phyloP scores from a whole-genome alignment of 2,113 vertebrate species.

The Malurus cyaneus region DNA sequence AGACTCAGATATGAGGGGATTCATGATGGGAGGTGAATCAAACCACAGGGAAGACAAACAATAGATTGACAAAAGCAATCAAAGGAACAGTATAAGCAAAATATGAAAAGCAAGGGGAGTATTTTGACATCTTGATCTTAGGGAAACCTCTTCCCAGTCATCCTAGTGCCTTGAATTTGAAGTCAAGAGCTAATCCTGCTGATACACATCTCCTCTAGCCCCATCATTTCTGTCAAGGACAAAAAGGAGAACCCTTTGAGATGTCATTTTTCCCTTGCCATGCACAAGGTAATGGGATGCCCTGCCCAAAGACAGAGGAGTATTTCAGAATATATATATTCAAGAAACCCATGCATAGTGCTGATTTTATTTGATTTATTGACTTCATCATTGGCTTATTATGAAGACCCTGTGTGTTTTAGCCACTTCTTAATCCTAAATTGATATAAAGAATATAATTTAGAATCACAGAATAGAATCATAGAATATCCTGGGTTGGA shows the following conservation, averaged over 20 bases:
- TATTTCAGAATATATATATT: neutral
- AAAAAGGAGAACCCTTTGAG: neutral
- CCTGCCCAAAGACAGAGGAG: neutral
- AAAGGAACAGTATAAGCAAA: neutral
- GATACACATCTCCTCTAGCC: neutral
- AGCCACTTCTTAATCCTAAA: neutral
- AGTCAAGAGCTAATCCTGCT: neutral
- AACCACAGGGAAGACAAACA: neutral
- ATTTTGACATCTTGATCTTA: neutral
- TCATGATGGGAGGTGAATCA: conserved; percentile 2
- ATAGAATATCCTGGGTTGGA: no score
- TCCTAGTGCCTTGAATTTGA: neutral
- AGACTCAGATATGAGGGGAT: neutral
- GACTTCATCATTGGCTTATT: neutral
- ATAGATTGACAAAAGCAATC: neutral
- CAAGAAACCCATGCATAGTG: neutral
- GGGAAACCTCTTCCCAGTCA: neutral
- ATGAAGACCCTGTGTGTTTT: neutral
- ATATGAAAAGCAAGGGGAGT: neutral
- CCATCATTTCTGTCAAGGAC: no score
- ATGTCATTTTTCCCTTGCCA: neutral
- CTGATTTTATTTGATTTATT: neutral
- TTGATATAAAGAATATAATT: neutral
- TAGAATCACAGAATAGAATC: no score
- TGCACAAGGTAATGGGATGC: accelerated